Conservation (phyloP, 1,140 invertebrate genomes). For the Globodera ellingtonae region DNA sequence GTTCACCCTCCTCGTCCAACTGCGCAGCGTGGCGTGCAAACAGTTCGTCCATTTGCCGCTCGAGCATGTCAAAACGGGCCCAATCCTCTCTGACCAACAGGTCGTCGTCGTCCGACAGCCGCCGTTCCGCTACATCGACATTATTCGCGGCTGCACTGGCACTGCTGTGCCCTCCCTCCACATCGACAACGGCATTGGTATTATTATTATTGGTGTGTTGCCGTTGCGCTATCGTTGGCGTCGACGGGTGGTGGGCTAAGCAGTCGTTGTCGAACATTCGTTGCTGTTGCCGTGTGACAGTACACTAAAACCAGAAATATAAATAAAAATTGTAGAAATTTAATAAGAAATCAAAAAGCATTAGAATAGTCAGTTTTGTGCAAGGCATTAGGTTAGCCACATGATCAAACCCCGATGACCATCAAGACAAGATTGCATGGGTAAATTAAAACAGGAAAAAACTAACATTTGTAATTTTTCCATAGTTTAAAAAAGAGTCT, state of each 20-base stretch:
- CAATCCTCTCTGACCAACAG: background rate
- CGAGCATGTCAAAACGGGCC: background rate
- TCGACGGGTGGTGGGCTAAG: no score
- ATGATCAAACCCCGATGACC: background rate
- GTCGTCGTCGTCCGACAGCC: background rate
- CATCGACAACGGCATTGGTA: background rate
- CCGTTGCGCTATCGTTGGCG: no score
- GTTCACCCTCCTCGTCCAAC: slow-evolving; percentile 13
- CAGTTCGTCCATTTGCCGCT: background rate
- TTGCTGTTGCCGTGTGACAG: background rate
- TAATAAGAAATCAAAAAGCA: background rate
- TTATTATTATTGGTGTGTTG: no score
- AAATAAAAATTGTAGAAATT: no score
- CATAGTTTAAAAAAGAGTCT: background rate
- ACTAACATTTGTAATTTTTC: background rate
- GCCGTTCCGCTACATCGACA: background rate
- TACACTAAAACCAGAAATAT: no score
- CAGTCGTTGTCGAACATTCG: no score
- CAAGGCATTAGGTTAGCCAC: no score
- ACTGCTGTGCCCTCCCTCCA: background rate
- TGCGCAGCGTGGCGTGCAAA: background rate
- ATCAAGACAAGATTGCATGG: slow-evolving; percentile 13
- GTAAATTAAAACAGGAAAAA: slow-evolving; percentile 19
- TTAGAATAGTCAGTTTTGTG: background rate
- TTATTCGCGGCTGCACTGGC: no score